phyloP scores from a whole-genome alignment of 2,888 invertebrate genomes.

The Tethea ocularis region DNA sequence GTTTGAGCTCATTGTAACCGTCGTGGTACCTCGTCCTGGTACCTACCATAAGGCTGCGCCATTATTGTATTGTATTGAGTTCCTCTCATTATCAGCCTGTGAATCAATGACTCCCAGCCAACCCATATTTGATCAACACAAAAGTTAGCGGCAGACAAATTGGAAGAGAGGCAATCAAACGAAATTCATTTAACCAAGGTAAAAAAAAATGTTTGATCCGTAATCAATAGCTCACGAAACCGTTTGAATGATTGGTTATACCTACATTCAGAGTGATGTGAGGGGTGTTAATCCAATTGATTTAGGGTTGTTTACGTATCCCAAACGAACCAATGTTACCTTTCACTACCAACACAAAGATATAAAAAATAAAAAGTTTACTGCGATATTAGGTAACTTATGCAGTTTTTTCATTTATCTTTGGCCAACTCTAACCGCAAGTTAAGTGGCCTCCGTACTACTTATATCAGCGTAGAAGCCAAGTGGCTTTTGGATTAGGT shows the following conservation, averaged over 20 bases:
- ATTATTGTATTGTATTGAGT: too few relatives aligned
- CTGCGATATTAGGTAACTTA: not conserved
- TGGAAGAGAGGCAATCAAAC: too few relatives aligned
- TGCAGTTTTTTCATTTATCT: not conserved
- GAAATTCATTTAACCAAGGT: too few relatives aligned
- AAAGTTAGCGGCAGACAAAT: too few relatives aligned
- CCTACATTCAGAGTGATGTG: not conserved
- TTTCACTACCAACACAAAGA: not conserved
- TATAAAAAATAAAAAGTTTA: not conserved
- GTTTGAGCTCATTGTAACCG: too few relatives aligned
- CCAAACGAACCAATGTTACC: not conserved
- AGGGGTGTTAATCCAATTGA: not conserved
- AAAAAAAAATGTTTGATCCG: not conserved
- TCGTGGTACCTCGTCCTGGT: too few relatives aligned
- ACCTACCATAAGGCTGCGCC: too few relatives aligned
- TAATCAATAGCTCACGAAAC: not conserved
- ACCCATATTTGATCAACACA: too few relatives aligned
- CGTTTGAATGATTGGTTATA: not conserved
- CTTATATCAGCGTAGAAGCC: not conserved
- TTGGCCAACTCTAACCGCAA: not conserved
- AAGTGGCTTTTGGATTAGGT: conserved; percentile 21
- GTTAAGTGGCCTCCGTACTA: not conserved
- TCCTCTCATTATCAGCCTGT: too few relatives aligned
- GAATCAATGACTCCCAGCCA: too few relatives aligned
- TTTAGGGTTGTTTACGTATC: not conserved